These are phyloP conservation scores for Dipodomys spectabilis DNA, from an alignment of 2,113 vertebrate species.

Conservation along the genomic window DNA sequence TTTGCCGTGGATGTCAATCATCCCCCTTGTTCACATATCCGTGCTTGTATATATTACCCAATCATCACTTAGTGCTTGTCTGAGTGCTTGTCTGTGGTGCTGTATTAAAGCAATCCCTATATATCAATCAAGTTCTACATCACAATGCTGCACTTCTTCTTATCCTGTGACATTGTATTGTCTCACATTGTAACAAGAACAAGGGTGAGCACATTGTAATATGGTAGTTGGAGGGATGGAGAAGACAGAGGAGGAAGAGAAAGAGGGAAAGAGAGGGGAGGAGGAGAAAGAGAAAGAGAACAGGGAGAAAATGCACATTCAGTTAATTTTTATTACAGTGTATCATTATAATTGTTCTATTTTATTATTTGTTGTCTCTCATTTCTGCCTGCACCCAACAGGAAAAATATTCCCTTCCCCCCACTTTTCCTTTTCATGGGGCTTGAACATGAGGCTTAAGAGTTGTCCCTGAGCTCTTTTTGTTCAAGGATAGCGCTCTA, in stretches of 20 bases:
- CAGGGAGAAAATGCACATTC: background rate
- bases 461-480: no score
- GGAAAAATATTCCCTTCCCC: background rate
- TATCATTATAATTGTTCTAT: background rate
- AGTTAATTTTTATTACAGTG: background rate
- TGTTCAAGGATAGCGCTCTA: no score
- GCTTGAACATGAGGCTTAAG: no score
- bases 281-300: background rate
- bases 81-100: background rate
- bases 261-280: background rate
- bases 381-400: background rate
- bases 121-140: no score
- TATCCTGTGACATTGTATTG: background rate
- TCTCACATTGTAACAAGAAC: background rate
- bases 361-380: background rate
- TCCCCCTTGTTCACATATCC: background rate
- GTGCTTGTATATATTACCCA: background rate
- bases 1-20: background rate
- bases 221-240: no score
- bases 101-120: background rate
- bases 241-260: no score
- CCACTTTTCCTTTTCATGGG: no score
- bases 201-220: background rate
- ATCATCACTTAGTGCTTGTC: background rate
- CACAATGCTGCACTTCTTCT: background rate